Evolutionary conservation across 53 echinoderm and acorn worm genomes (phyloP).

Genomic region (Echinometra lucunter): DNA sequence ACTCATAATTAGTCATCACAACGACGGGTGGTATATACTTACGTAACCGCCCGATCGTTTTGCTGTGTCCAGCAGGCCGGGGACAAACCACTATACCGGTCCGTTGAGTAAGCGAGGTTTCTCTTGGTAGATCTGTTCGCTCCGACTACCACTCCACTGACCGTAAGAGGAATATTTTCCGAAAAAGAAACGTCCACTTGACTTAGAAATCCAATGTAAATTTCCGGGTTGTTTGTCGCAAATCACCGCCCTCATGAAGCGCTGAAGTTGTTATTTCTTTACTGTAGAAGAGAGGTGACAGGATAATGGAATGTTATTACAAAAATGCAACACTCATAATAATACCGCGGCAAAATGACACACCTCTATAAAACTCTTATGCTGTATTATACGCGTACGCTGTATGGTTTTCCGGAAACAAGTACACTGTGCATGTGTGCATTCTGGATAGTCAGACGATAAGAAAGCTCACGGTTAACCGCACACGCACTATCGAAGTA

Average conservation of each 20-base stretch:
- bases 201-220: neutral
- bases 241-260: neutral
- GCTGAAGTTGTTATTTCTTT: neutral
- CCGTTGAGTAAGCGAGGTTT: neutral
- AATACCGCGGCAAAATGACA: neutral
- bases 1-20: neutral
- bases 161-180: neutral
- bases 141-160: neutral
- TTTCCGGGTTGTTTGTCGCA: neutral
- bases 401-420: neutral
- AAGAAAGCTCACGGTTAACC: neutral
- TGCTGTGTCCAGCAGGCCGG: neutral
- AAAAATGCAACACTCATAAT: neutral
- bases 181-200: neutral
- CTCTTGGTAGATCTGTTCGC: neutral
- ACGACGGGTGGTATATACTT: neutral
- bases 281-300: neutral
- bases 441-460: no score
- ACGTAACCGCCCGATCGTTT: neutral
- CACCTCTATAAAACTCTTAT: neutral
- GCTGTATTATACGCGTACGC: no score
- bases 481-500: neutral
- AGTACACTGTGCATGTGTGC: neutral
- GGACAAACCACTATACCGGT: neutral
- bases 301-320: neutral